A percentile compares a stretch with the other conserved stretches of the same genome.
phyloP scores from a whole-genome alignment of 1,140 invertebrate genomes.

The Drosophila teissieri region DNA sequence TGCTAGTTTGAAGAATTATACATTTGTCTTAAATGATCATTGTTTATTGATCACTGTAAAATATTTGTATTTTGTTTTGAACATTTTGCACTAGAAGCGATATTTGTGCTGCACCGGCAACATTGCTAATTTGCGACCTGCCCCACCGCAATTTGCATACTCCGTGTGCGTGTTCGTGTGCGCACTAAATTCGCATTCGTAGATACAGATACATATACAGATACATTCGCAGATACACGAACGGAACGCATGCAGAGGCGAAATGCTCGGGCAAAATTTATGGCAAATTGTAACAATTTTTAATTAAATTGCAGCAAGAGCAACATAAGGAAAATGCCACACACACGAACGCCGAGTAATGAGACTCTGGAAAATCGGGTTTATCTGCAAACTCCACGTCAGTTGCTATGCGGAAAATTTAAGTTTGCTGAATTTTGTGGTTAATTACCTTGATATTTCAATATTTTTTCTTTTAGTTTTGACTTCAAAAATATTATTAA shows the following conservation, averaged over 20 bases:
- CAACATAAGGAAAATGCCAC: conserved; percentile 17
- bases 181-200: conserved; percentile 49
- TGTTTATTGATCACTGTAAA: too few relatives aligned
- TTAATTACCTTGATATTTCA: background rate
- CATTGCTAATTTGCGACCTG: conserved; percentile 67
- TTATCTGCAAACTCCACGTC: background rate
- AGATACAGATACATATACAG: conserved; percentile 18
- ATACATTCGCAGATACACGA: conserved; percentile 39
- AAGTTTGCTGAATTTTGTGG: too few relatives aligned
- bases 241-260: conserved; percentile 53
- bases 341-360: background rate
- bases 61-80: background rate
- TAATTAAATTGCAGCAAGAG: conserved; percentile 45
- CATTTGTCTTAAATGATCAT: too few relatives aligned
- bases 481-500: too few relatives aligned
- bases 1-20: too few relatives aligned
- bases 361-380: background rate
- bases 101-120: conserved; percentile 30
- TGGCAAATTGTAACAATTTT: conserved; percentile 61
- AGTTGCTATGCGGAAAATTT: background rate
- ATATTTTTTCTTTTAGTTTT: background rate
- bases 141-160: conserved; percentile 73
- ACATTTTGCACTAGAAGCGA: conserved; percentile 16
- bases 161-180: conserved; percentile 41
- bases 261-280: conserved; percentile 67